Percentiles rank a stretch among this genome's conserved stretches.
Evolutionary conservation across 1,140 invertebrate species (phyloP).

Genomic region (Xylocopa sonorina): DNA sequence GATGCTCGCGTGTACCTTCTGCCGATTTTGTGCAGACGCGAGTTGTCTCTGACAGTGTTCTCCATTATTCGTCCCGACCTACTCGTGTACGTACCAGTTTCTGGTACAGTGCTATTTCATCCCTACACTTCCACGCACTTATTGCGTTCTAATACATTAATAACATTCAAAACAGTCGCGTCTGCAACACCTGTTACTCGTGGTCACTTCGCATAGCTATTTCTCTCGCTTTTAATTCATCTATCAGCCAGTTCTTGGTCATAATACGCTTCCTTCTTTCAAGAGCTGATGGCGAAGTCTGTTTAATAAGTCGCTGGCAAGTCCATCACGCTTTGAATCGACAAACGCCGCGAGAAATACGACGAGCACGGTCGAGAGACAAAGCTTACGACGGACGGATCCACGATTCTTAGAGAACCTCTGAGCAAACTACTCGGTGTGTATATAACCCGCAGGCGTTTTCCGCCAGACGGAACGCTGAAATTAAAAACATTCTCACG

Average conservation of each 20-base stretch:
- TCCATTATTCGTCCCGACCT: constrained; percentile 46
- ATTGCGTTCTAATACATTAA: not conserved
- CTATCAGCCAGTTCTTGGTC: no score
- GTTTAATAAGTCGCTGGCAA: constrained; percentile 21
- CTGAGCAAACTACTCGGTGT: constrained; percentile 1
- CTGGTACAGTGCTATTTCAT: no score
- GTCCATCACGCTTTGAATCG: constrained; percentile 17
- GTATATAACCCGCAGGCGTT: not conserved
- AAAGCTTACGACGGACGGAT: constrained; percentile 19
- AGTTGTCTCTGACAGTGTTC: constrained; percentile 6
- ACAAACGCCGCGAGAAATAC: not conserved
- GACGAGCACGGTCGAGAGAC: constrained; percentile 1
- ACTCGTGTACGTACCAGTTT: constrained; percentile 23
- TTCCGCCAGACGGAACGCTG: not conserved
- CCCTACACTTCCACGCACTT: not conserved
- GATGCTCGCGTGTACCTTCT: constrained; percentile 1
- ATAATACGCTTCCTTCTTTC: constrained; percentile 6
- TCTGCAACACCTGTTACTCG: not conserved
- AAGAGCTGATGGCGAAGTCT: constrained; percentile 3
- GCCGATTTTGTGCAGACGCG: constrained; percentile 41
- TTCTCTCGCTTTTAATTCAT: no score
- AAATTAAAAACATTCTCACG: constrained; percentile 6
- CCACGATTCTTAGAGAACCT: constrained; percentile 4
- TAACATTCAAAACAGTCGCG: not conserved
- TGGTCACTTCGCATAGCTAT: no score